These are phyloP conservation scores for Drosophila pallidifrons DNA, from an alignment of 1,140 invertebrate species.

Conservation along the genomic window DNA sequence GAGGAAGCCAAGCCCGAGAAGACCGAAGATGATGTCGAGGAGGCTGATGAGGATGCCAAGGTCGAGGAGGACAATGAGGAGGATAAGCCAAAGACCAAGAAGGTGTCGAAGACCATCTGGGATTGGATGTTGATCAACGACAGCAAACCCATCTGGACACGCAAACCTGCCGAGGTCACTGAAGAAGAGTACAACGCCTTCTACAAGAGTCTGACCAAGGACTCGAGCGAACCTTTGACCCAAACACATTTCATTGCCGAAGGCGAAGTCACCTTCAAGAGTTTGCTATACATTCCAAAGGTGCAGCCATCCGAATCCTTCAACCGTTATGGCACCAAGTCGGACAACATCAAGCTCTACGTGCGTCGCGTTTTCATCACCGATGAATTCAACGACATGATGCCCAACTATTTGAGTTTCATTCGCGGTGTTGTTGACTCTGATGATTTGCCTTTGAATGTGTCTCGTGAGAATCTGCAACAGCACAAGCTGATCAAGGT, in stretches of 20 bases:
- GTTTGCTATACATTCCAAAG: conserved; percentile 96
- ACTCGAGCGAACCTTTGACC: conserved; percentile 93
- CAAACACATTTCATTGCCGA: conserved; percentile 99
- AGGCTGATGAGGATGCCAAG: conserved; percentile 88
- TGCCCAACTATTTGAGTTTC: conserved; percentile 99
- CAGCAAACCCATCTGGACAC: conserved; percentile 98
- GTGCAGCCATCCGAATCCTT: conserved; percentile 96
- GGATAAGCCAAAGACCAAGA: conserved; percentile 94
- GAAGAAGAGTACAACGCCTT: conserved; percentile 97
- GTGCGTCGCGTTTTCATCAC: conserved; percentile 99
- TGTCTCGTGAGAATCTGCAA: conserved; percentile 98
- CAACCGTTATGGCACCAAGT: conserved; percentile 97
- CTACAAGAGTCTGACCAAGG: conserved; percentile 97
- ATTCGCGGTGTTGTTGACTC: conserved; percentile 98
- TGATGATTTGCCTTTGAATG: conserved; percentile 99
- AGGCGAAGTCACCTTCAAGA: conserved; percentile 99
- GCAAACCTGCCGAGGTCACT: conserved; percentile 94
- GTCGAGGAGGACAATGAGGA: conserved; percentile 90
- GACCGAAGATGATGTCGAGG: conserved; percentile 85
- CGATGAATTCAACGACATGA: conserved; percentile 99
- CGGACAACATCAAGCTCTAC: conserved; percentile 98
- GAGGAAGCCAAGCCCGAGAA: conserved; percentile 82
- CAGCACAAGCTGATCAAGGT: conserved; percentile 99
- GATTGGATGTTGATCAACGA: conserved; percentile 99
- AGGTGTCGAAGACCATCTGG: conserved; percentile 98